Evolutionary conservation across 2,113 vertebrate species (phyloP), one percentile per base, ranked within the genome.

Genomic region (Sprattus sprattus): DNA sequence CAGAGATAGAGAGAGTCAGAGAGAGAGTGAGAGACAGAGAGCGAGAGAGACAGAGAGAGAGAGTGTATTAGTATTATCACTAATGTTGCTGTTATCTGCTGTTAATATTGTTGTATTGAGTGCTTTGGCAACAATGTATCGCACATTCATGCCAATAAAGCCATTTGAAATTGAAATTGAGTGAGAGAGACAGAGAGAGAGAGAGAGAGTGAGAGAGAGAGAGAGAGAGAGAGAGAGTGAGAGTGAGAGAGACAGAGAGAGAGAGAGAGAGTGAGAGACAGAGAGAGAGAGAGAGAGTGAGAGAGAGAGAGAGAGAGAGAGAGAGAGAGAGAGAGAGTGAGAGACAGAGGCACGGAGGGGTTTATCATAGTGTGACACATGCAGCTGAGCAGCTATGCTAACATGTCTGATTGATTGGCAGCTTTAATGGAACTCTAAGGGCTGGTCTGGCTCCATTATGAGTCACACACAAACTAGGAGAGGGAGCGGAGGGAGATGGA

Each of bases 391-490:
- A 78, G 64, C 11, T 84, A 28, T 49, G 39, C 25, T 80, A 7
- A 44, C 39, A 60, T 87, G 89, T 60, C 18, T 60, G n/a, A 67
- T 28, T 67, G 64, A 67, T 67, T 67, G 22, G 64, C 64, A 67
- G 64, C n/a, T 67, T 67, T 67, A 67, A 67, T 67, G 25, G 10
- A 28, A 25, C 64, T 28, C 64, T 67, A 28, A n/a, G 25, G 8
- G n/a, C n/a, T 28, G 25, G 7, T 25, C n/a, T 67, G 64, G 9
- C 64, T 67, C 64, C 9, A 28, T 11, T 28, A 25, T 67, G 64
- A 67, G 1, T 10, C n/a, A 67, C 39, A 39, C 39, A 39, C 39
- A 39, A 39, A 39, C 39, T 39, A 39, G 39, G 39, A 39, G 39
- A 39, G 39, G 39, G 39, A 39, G 25, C 10, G 64, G 64, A 28